Evolutionary conservation across 2,888 invertebrate species (phyloP).

Genomic region (Metallyticus violacea): DNA sequence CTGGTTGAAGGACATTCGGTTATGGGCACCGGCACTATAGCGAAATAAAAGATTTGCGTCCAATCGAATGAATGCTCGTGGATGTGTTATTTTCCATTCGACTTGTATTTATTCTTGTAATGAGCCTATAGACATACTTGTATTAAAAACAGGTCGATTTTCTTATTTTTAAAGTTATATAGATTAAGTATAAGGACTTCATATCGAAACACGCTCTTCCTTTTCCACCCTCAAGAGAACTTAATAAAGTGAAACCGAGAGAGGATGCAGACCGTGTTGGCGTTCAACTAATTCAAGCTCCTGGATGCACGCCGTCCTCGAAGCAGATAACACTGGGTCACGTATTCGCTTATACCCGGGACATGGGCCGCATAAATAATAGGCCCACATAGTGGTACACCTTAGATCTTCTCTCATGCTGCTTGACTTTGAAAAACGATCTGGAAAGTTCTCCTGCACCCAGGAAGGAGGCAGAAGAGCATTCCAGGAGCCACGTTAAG

Average conservation of each 20-base stretch:
- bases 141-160: too few relatives aligned
- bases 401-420: not conserved
- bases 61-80: too few relatives aligned
- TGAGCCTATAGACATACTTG: too few relatives aligned
- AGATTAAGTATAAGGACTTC: not conserved
- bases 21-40: too few relatives aligned
- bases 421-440: not conserved
- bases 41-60: too few relatives aligned
- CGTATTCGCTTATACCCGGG: not conserved
- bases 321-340: not conserved
- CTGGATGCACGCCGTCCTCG: not conserved
- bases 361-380: not conserved
- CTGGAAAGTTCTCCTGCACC: not conserved
- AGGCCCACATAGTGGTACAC: too few relatives aligned
- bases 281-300: not conserved
- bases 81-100: too few relatives aligned
- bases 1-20: too few relatives aligned
- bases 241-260: not conserved
- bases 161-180: not conserved
- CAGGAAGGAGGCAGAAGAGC: too few relatives aligned
- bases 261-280: not conserved
- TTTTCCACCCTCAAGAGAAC: not conserved
- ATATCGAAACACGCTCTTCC: not conserved
- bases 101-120: too few relatives aligned
- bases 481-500: not conserved